A percentile compares a stretch with the other conserved stretches of the same genome.
Conservation (phyloP, 2,797 vertebrate species). For the Linurgus olivaceus region DNA sequence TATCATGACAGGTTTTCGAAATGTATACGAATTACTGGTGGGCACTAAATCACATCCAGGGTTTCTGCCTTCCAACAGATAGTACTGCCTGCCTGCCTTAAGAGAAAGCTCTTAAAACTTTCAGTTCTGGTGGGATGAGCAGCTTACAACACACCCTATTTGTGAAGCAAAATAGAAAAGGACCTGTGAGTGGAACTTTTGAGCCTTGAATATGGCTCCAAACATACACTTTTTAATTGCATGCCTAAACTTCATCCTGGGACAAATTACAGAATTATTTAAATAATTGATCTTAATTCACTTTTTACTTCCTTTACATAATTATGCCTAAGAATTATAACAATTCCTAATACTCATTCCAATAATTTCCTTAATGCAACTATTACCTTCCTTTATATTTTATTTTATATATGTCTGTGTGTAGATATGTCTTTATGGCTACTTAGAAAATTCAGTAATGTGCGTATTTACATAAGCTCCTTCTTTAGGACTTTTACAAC, state of each 20-base stretch:
- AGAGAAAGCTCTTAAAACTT: background rate
- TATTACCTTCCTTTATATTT: background rate
- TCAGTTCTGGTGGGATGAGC: background rate
- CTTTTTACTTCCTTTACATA: background rate
- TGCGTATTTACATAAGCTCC: background rate
- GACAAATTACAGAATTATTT: background rate
- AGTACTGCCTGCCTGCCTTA: background rate
- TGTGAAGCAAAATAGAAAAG: background rate
- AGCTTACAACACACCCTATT: background rate
- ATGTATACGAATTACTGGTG: background rate
- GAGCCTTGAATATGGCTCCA: background rate
- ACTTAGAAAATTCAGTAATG: background rate
- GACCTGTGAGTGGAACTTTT: background rate
- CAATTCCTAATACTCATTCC: background rate
- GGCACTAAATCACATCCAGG: constrained; percentile 10
- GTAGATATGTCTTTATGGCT: background rate
- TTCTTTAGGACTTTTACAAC: background rate
- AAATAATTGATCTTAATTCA: background rate
- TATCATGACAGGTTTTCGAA: constrained; percentile 14
- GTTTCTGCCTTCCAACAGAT: constrained; percentile 1
- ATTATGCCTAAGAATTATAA: background rate
- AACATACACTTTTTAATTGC: background rate
- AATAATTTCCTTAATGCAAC: background rate
- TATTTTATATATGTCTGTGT: background rate
- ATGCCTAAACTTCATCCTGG: background rate